A percentile compares a stretch with the other conserved stretches of the same genome.
Conservation (phyloP, 2,797 vertebrate genomes). For the Antrozous pallidus region DNA sequence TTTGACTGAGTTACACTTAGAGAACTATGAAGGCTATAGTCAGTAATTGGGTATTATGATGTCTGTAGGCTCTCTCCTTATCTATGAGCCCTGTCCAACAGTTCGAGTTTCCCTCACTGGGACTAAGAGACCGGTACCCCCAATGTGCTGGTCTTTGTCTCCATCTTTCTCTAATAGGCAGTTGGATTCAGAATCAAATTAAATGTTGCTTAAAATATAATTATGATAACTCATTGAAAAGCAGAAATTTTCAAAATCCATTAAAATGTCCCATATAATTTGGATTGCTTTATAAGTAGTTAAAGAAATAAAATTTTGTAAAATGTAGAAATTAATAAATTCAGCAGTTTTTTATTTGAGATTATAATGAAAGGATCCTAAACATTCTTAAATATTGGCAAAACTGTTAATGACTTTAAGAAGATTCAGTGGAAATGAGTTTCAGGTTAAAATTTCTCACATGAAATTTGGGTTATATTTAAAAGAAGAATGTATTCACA, state of each 20-base stretch:
- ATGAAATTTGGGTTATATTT: background rate
- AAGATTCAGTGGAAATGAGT: background rate
- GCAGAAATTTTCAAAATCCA: background rate
- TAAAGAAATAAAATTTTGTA: background rate
- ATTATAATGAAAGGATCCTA: background rate
- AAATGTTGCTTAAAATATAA: background rate
- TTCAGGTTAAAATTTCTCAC: background rate
- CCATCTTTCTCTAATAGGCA: background rate
- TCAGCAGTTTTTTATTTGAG: background rate
- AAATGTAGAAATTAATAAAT: background rate
- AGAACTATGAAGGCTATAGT: background rate
- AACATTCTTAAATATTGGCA: background rate
- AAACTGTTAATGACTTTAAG: conserved; percentile 7
- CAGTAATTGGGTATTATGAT: background rate
- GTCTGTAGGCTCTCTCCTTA: background rate
- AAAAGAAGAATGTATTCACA: background rate
- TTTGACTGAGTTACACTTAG: background rate
- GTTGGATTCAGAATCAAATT: background rate
- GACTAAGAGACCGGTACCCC: background rate
- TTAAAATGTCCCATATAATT: background rate
- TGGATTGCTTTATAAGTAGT: background rate
- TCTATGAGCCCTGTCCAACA: background rate
- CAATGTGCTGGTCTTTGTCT: background rate
- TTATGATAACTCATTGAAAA: background rate
- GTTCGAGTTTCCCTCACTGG: background rate